phyloP scores from a whole-genome alignment of 2,113 vertebrate species.

The Herpailurus yagouaroundi region DNA sequence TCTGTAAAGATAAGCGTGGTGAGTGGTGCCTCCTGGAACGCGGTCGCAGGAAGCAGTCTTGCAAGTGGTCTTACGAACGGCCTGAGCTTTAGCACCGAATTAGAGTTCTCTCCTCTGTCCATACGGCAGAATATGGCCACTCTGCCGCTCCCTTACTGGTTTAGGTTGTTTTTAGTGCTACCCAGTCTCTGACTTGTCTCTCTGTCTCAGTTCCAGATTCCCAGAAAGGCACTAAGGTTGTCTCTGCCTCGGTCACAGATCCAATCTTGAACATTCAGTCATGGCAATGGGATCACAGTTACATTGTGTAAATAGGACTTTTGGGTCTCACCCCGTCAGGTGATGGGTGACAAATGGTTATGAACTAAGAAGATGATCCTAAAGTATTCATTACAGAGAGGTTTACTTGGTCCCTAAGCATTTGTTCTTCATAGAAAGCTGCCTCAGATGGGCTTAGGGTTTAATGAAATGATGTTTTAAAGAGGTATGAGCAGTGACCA shows the following conservation, averaged over 20 bases:
- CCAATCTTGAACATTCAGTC: neutral
- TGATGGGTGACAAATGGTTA: neutral
- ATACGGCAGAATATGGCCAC: fast-evolving
- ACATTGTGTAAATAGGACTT: neutral
- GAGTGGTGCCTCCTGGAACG: neutral
- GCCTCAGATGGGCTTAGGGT: neutral
- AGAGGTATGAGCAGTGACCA: neutral
- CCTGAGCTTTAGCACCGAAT: neutral
- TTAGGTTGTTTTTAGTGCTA: neutral
- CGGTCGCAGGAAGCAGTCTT: neutral
- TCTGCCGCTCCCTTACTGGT: neutral
- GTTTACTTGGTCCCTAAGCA: neutral
- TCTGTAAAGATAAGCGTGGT: no score
- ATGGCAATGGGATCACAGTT: neutral
- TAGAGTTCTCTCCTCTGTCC: neutral
- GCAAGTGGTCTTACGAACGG: neutral
- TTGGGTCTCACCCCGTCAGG: neutral
- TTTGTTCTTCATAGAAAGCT: neutral
- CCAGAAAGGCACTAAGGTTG: neutral
- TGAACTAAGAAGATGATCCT: neutral
- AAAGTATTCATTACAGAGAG: neutral
- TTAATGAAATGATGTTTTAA: neutral
- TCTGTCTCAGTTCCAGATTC: neutral
- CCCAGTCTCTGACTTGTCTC: neutral
- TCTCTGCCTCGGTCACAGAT: neutral